Evolutionary conservation across 2,113 vertebrate species (phyloP), one percentile per base, ranked within the genome.

Genomic region (Proterorhinus semilunaris): DNA sequence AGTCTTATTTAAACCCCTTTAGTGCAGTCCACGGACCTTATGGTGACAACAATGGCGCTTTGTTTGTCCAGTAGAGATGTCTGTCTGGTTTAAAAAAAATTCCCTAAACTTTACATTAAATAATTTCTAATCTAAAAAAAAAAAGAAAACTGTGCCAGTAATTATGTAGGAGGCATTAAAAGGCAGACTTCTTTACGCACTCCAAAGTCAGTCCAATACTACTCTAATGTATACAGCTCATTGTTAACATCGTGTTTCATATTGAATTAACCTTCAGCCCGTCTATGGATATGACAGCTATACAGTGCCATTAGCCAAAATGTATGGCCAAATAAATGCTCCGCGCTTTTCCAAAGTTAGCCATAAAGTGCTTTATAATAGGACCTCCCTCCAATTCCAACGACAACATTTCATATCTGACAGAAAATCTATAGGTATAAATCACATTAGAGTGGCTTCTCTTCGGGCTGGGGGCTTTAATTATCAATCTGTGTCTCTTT

Each of bases 381-480:
- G 95, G 92, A 92, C 93, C 91, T 95, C 94, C 93, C 93, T 95
- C 93, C 94, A 95, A 97, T 96, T 93, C 95, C 91, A 95, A 91
- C 84, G 83, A 90, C 92, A 93, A 96, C 95, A 96, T 95, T 93
- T 97, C 95, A 96, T 94, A 95, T 95, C 91, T 94, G 96, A 96
- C 96, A 97, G 93, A 94, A 97, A 97, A 98, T 98, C 96, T 92
- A 98, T 98, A 94, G 91, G 94, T 94, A 98, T 96, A 97, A 97
- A 96, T 96, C 94, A 95, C 93, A 96, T 95, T 95, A 96, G 92
- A 92, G 92, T 83, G 92, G 91, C 92, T 93, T 93, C 94, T 95
- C 93, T 95, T 93, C 93, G 81, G 92, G 89, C 93, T 85, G 92
- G 93, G 90, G 92, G 95, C 92, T 90, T 90, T 83, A 92, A 98